phyloP scores from a whole-genome alignment of 2,888 invertebrate species.

The Horisme vitalbata region DNA sequence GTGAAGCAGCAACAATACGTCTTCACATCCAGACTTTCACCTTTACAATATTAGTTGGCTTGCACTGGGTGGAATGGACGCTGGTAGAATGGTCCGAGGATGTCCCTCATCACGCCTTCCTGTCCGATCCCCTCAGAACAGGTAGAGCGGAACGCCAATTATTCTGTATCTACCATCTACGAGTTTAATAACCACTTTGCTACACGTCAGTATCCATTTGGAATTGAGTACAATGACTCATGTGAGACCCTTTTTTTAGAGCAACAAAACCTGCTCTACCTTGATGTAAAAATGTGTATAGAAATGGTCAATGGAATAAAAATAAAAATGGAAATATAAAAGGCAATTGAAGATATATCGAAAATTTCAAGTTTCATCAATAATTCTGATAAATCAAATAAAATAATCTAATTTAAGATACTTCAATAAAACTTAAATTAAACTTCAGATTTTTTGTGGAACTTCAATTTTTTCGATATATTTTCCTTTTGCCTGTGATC shows the following conservation, averaged over 20 bases:
- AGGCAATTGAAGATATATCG: no score
- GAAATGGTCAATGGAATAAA: background rate
- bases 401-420: no score
- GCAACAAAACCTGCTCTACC: background rate
- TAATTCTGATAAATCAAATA: no score
- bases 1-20: no score
- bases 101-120: slow-evolving; percentile 31
- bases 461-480: no score
- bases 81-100: slow-evolving; percentile 13
- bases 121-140: slow-evolving; percentile 31
- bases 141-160: slow-evolving; percentile 34
- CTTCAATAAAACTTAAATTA: no score
- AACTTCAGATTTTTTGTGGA: no score
- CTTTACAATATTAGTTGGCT: background rate
- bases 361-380: no score
- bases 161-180: slow-evolving; percentile 20
- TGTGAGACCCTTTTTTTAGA: slow-evolving; percentile 5
- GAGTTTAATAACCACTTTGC: slow-evolving; percentile 9
- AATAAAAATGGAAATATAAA: no score
- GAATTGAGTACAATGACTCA: slow-evolving; percentile 13
- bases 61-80: slow-evolving; percentile 10
- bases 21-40: no score
- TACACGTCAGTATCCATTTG: slow-evolving; percentile 12
- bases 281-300: background rate
- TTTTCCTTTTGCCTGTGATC: no score